Conservation (phyloP, 2,113 vertebrate species). For the Mandrillus leucophaeus region DNA sequence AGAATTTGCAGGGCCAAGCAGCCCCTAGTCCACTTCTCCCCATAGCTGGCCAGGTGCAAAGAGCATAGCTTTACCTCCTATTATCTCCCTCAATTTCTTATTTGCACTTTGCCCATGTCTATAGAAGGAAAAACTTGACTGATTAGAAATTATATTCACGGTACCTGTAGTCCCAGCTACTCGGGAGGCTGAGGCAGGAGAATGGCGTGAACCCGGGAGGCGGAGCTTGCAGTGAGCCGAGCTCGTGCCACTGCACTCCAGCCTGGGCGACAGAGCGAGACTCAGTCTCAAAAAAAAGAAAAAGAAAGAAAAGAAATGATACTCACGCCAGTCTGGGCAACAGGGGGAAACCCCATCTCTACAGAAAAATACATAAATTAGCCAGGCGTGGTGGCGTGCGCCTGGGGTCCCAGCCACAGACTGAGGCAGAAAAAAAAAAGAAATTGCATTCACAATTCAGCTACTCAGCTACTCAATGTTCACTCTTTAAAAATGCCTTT, state of each 20-base stretch:
- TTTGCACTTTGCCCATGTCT: background rate
- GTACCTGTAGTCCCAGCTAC: too few relatives aligned
- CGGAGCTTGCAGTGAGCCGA: too few relatives aligned
- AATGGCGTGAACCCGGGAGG: too few relatives aligned
- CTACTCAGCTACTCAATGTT: background rate
- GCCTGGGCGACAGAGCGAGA: too few relatives aligned
- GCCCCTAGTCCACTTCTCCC: background rate
- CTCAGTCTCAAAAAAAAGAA: too few relatives aligned
- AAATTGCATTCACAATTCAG: background rate
- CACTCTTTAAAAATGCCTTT: background rate
- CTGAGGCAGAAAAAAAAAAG: background rate
- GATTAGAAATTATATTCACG: background rate
- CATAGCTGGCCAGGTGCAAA: background rate
- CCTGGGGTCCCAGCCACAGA: too few relatives aligned
- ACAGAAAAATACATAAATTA: too few relatives aligned
- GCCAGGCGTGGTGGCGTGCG: fast-evolving
- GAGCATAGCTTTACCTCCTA: background rate
- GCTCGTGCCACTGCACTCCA: too few relatives aligned
- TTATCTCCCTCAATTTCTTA: background rate
- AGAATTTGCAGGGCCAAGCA: background rate
- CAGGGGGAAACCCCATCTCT: background rate
- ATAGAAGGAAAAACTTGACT: background rate
- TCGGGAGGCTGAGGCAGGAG: too few relatives aligned
- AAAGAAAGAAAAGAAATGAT: background rate
- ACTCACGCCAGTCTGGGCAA: too few relatives aligned